Conservation (phyloP, 2,113 vertebrate species). For the Pygoscelis adeliae region DNA sequence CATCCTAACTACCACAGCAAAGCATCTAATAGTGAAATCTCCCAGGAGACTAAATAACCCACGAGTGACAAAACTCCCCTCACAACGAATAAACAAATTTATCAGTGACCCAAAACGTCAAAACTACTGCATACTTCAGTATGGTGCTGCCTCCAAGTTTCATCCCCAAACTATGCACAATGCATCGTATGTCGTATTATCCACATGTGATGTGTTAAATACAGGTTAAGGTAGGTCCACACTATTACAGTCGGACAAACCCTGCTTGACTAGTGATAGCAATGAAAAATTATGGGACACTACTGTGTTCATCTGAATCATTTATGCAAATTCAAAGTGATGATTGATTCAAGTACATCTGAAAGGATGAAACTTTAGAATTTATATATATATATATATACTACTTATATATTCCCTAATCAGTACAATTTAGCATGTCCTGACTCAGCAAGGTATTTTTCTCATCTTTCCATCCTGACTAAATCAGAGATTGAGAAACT, state of each 20-base stretch:
- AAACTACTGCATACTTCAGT: not conserved
- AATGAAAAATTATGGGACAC: not conserved
- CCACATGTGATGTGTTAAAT: not conserved
- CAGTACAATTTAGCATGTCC: not conserved
- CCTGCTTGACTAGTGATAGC: not conserved
- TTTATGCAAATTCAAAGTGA: not conserved
- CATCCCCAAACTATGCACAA: not conserved
- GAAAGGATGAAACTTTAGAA: not conserved
- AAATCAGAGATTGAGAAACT: not conserved
- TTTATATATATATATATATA: not conserved
- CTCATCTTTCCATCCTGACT: not conserved
- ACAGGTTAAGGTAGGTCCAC: not conserved
- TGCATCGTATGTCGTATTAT: not conserved
- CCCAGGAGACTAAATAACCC: not conserved
- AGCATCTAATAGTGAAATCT: not conserved
- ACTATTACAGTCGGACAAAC: not conserved
- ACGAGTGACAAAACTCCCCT: not conserved
- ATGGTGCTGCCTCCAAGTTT: not conserved
- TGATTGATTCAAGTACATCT: not conserved
- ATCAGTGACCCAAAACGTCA: not conserved
- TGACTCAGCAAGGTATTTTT: not conserved
- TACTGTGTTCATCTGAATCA: not conserved
- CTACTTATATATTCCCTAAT: not conserved
- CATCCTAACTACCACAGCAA: not conserved
- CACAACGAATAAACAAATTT: not conserved